Conservation (phyloP, 2,113 vertebrate genomes). For the Chaetorhynchus papuensis region DNA sequence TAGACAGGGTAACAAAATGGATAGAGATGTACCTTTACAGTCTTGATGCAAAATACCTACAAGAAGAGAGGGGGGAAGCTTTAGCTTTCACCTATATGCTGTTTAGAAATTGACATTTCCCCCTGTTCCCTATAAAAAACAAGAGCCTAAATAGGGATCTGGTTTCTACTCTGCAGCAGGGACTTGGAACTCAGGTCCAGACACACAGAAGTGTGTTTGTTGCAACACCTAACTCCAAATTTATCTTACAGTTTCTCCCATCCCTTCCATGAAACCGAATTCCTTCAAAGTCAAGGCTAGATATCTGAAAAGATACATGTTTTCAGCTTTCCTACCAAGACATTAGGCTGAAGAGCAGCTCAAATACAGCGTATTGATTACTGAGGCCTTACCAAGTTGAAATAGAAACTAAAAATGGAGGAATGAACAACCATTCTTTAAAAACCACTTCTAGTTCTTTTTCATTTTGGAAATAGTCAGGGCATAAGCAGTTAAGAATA, state of each 20-base stretch:
- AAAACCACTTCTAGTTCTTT: background rate
- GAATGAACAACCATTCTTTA: background rate
- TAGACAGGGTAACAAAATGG: background rate
- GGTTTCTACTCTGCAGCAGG: background rate
- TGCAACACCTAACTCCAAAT: background rate
- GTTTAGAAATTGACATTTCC: background rate
- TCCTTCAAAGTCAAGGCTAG: background rate
- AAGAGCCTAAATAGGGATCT: background rate
- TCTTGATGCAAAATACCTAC: background rate
- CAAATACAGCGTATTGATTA: background rate
- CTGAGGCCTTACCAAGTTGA: background rate
- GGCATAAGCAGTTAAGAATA: background rate
- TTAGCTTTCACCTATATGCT: background rate
- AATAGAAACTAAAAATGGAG: background rate
- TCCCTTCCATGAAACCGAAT: background rate
- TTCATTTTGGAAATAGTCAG: background rate
- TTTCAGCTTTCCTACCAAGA: background rate
- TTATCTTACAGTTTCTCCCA: background rate
- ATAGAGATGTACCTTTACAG: background rate
- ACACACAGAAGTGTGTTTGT: background rate
- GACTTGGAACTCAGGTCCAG: background rate
- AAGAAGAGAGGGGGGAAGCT: background rate
- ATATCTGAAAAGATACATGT: background rate
- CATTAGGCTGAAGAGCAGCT: background rate
- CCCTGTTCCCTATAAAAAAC: background rate